These are phyloP conservation scores for Dicrostonyx torquatus DNA, from an alignment of 2,797 vertebrate species.

Conservation along the genomic window DNA sequence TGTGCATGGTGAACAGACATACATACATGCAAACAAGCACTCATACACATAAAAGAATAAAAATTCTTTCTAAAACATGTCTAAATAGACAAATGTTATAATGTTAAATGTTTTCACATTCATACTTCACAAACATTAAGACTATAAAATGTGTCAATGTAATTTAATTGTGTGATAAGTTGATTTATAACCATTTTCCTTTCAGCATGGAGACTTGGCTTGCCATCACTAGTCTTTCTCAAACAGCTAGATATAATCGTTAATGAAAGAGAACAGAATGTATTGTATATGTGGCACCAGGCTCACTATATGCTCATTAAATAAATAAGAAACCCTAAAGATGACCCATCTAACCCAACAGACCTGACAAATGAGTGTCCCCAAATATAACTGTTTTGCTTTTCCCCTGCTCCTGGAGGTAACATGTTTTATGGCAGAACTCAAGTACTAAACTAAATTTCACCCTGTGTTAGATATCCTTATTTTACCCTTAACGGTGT, in stretches of 20 bases:
- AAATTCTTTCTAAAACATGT: background rate
- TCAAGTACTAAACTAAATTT: background rate
- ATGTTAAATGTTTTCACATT: background rate
- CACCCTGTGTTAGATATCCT: background rate
- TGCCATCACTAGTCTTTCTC: background rate
- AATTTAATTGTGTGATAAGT: background rate
- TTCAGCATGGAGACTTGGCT: background rate
- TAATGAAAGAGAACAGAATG: background rate
- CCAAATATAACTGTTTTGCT: background rate
- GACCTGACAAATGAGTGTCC: background rate
- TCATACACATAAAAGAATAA: background rate
- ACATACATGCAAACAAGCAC: background rate
- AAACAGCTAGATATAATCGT: background rate
- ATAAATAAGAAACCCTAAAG: background rate
- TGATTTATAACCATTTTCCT: background rate
- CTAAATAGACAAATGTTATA: background rate
- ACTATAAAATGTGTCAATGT: background rate
- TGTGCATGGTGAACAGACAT: background rate
- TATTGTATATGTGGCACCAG: background rate
- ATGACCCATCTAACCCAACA: background rate
- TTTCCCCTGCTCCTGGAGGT: background rate
- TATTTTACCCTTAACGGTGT: background rate
- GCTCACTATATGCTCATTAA: background rate
- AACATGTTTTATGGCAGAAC: background rate
- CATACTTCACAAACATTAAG: background rate